Evolutionary conservation across 2,113 vertebrate genomes (phyloP), one percentile per base, ranked within the genome.

Genomic region (zebrafish (Danio rerio)): DNA sequence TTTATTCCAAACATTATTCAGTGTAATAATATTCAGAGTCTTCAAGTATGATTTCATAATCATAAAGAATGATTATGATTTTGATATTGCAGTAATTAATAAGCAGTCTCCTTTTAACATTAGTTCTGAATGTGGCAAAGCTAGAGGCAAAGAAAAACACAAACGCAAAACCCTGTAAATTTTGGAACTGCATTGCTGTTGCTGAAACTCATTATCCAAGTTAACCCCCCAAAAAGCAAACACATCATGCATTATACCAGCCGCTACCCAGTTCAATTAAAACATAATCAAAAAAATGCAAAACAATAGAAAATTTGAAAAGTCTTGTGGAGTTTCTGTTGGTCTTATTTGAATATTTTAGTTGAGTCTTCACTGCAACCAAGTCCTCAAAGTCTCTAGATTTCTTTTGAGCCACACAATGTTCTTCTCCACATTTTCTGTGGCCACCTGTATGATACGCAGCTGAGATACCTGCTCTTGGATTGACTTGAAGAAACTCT

Each of bases 351-450:
- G 42, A 2, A 11, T 5, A 21, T 80, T 83, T 90, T 72, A 91
- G 18, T 88, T 66, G 40, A 86, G 82, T 50, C 88, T 88, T 9
- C 91, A 82, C 47, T 86, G 86, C 52, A 95, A 63, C 93, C 94
- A 95, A 31, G 58, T 87, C 74, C 90, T 93, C 73, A 95, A 82
- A 45, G 87, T 63, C 73, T 89, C 91, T 16, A 94, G 76, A 86
- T 95, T 95, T 69, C 89, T 92, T 77, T 93, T 87, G 87, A 94
- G 58, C 93, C 93, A 95, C 76, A 89, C 85, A 47, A 95, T 88
- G 82, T 95, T 95, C 83, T 95, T 95, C 83, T 92, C 86, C 72
- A 95, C 21, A 18, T 91, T 94, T 78, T 95, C 94, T 50, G 93
- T 55, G 15, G 92, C 92, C 73, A 94, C 56, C 83, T 92, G 92